Evolutionary conservation across 2,888 invertebrate species (phyloP), one percentile per base, ranked within the genome.

Genomic region (Exocentrus adspersus): DNA sequence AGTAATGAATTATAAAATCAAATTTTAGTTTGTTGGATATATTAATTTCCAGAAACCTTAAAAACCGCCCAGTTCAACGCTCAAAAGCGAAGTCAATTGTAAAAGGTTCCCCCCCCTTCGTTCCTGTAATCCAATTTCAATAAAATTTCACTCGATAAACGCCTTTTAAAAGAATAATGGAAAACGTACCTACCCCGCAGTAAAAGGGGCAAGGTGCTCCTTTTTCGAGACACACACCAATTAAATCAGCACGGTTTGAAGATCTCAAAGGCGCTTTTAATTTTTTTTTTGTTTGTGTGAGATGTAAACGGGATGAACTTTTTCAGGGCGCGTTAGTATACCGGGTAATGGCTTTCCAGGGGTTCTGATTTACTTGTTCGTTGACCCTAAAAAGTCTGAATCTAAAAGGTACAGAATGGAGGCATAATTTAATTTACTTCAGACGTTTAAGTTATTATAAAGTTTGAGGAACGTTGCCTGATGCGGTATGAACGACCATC

Each of bases 381-480:
- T 51, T 32, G 51, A 51, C 32, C 51, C 32, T 19, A 32, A 37
- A n/a, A 32, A 32, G 32, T 19, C 28, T 19, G 20, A 19, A 20
- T n/a, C 9, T 12, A 14, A 19, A 51, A 30, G 51, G 21, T 32
- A 30, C 24, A 30, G 50, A 17, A 51, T 51, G 24, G 17, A 51
- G 51, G 17, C 20, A 30, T 51, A 51, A 51, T 32, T 28, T 28
- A 51, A 51, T 51, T 51, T 32, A 5, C 30, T 32, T 37, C 19
- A 51, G 17, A 32, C 51, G 19, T 32, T 24, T 16, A 28, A 48
- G 28, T 28, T 17, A 32, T 51, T 51, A 51, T n/a, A 19, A 32
- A 51, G 51, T 51, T 51, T 51, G 28, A 20, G 10, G 14, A 37
- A 28, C 7, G 16, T 16, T 24, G 17, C 20, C n/a, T n/a, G 20